Base-by-base conservation (phyloP, 2,888 invertebrate species). In the Harpalus rufipes region DNA sequence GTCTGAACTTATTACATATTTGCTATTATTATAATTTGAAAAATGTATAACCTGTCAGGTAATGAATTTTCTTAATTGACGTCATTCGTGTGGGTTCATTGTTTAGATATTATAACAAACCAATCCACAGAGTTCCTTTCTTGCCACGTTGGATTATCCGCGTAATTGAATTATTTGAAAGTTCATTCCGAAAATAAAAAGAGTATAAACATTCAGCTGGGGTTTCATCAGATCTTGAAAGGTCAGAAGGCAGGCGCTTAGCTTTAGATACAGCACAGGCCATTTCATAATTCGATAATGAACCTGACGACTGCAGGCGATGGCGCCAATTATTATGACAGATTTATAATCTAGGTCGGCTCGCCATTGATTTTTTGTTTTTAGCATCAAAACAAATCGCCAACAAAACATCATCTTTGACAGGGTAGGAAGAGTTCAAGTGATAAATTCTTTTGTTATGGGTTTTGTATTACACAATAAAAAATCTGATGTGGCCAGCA, bases 271-370 rank as follows among this genome's bases (percentile, higher is more conserved):
- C 39, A 32, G 32, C 32, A 68, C 39, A 32, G 25, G 32, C n/a
- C 25, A 25, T 68, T 68, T 68, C 68, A 68, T 68, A 68, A 68
- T 39, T 68, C 68, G 68, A 68, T 68, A 68, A 68, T 68, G 68
- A 68, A 68, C 68, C 68, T 68, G 68, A 68, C 39, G 68, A 21
- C n/a, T 39, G 7, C 68, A 68, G 12, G 39, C 25, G 14, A n/a
- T 68, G 68, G 39, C 39, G 68, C 68, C 68, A 39, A 68, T 63
- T 68, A 68, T 68, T 32, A 68, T 68, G 7, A 68, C 68, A 68
- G 68, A 68, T 68, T 68, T 68, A 14, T 39, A 68, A 63, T 39
- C 68, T 68, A 68, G 68, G 68, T 68, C 68, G 68, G 68, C 32
- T 68, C 68, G 68, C 32, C 68, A 32, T 68, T 14, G 68, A 68